Conservation (phyloP, 92 coral and sea anemone genomes). For the Zoanthus solanderi region DNA sequence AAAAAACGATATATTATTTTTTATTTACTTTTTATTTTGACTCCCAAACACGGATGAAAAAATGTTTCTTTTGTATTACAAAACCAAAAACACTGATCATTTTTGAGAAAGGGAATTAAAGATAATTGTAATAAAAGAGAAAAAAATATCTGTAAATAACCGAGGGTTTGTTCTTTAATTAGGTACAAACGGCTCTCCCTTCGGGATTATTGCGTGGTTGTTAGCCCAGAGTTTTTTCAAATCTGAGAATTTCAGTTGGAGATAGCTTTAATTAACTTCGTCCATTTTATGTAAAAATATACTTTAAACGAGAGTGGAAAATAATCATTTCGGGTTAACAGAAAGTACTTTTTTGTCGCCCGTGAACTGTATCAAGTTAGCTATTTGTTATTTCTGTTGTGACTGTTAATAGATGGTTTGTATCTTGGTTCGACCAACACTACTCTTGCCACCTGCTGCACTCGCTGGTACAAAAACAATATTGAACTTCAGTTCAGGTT, state of each 20-base stretch:
- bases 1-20: too few relatives aligned
- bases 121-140: too few relatives aligned
- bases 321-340: background rate
- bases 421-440: background rate
- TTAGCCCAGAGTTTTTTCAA: too few relatives aligned
- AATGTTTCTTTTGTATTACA: background rate
- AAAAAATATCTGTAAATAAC: too few relatives aligned
- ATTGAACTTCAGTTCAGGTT: background rate
- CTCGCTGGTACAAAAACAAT: constrained; percentile 5
- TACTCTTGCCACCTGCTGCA: constrained; percentile 16
- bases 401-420: background rate
- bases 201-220: too few relatives aligned
- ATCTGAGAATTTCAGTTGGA: too few relatives aligned
- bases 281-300: background rate
- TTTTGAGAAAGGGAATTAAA: too few relatives aligned
- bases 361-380: background rate
- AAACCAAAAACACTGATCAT: too few relatives aligned
- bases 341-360: background rate
- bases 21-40: too few relatives aligned
- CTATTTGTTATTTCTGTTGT: background rate
- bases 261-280: too few relatives aligned
- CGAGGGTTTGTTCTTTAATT: too few relatives aligned
- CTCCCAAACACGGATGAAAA: background rate
- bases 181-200: too few relatives aligned
- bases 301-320: background rate